Base-by-base conservation (phyloP, 2,797 vertebrate genomes). In the Cygnus olor region DNA sequence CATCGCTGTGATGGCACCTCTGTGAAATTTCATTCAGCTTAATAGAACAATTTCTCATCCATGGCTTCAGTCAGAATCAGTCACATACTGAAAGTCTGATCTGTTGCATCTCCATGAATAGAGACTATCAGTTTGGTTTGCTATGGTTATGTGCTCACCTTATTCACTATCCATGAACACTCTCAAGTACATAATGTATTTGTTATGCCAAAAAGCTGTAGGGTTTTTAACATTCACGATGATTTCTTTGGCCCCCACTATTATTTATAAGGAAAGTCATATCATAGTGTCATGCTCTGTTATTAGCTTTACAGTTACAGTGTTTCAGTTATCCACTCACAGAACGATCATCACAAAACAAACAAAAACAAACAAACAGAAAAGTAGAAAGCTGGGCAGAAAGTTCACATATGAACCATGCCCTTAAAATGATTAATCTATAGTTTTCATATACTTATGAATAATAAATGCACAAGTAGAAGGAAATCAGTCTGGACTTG, bases 241-340 rank as follows among this genome's bases (percentile, higher is more conserved):
- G 32, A 27, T 51, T 47, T 92, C 76, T 84, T 77, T 66, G 78
- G 68, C 12, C 9, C n/a, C 40, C 38, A 30, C 80, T 36, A 71
- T 81, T 90, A 91, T 84, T 72, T 85, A 40, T 81, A 74, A 90
- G 20, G 40, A 32, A 91, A 69, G 30, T 86, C 88, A 30, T 91
- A 69, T 63, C 63, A 34, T 30, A 80, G 24, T 54, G n/a, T 49
- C 19, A 53, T 79, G 36, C 12, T 79, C 73, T 70, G 47, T 66
- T 88, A 88, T 63, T 70, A 88, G 18, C 17, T 84, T 18, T 70
- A 14, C 53, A 38, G 68, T 66, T 70, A 82, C 90, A 92, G 77
- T 61, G 10, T 71, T 74, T 87, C 65, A 34, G 49, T 40, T 83
- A 90, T 85, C 54, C 57, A 51, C 32, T 77, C 44, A 54, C 30